Conservation (phyloP, 37 sponge, comb jelly and placozoan species). For the Aplysina aerophoba region DNA sequence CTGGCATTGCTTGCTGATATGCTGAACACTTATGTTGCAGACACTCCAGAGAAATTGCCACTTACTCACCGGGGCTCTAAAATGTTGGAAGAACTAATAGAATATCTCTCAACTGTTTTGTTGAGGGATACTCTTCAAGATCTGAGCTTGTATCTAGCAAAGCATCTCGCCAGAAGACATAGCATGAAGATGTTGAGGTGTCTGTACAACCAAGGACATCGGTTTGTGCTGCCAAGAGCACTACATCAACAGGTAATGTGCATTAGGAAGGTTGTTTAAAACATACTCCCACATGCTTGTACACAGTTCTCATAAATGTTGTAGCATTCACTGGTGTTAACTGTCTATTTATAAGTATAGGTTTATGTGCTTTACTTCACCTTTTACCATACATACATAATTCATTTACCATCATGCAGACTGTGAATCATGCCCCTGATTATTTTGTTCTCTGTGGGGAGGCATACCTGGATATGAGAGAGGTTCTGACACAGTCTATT, state of each 20-base stretch:
- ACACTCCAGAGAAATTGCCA: conserved; percentile 20
- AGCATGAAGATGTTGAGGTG: conserved; percentile 50
- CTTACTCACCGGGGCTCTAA: conserved; percentile 23
- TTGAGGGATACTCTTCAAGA: not conserved
- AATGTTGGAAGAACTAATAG: conserved; percentile 20
- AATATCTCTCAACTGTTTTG: conserved; percentile 28
- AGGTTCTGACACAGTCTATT: not conserved
- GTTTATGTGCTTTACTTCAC: too few species aligned
- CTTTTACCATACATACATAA: too few species aligned
- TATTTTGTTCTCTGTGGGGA: not conserved
- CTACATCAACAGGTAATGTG: not conserved
- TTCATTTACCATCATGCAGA: too few species aligned
- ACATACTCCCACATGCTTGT: too few species aligned
- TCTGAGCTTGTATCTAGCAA: conserved; percentile 49
- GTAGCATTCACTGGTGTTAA: too few species aligned
- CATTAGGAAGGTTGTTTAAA: too few species aligned
- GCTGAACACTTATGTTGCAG: not conserved
- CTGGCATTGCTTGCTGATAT: conserved; percentile 53
- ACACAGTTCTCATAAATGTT: too few species aligned
- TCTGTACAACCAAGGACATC: conserved; percentile 21
- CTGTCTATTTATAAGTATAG: too few species aligned
- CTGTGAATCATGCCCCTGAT: not conserved
- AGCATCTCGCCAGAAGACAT: conserved; percentile 62
- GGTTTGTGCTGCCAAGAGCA: not conserved
- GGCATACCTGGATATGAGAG: not conserved